Conservation (phyloP, 1,140 invertebrate species). For the Cyclina sinensis region DNA sequence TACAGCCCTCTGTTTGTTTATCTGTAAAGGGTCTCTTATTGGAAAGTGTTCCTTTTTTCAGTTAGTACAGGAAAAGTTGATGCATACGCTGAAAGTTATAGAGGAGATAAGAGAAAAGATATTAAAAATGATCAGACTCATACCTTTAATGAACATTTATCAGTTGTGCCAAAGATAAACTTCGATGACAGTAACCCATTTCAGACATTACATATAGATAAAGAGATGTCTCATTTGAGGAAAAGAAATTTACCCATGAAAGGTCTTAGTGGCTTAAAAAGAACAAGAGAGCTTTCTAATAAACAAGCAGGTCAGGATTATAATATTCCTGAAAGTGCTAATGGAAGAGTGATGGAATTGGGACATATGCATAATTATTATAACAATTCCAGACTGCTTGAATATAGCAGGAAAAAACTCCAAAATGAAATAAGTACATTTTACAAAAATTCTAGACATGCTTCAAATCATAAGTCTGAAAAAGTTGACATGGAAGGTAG, state of each 20-base stretch:
- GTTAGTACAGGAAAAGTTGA: not conserved
- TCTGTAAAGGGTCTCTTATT: too few relatives aligned
- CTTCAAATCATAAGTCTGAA: not conserved
- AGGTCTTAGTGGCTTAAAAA: not conserved
- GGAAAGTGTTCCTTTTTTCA: not conserved
- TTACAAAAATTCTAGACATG: not conserved
- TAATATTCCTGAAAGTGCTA: not conserved
- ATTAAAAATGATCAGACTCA: not conserved
- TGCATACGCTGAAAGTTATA: not conserved
- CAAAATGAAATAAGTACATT: not conserved
- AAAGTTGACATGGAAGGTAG: not conserved
- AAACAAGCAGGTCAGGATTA: not conserved
- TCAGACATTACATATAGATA: not conserved
- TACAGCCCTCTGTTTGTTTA: too few relatives aligned
- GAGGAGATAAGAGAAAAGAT: not conserved
- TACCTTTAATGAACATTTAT: not conserved
- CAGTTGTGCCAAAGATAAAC: constrained; percentile 11
- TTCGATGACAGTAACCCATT: constrained; percentile 4
- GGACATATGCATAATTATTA: not conserved
- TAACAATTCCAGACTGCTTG: not conserved
- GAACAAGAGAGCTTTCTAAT: not conserved
- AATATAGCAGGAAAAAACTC: not conserved
- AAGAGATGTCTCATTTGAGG: not conserved
- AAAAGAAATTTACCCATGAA: not conserved
- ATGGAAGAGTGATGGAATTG: not conserved